These are phyloP conservation scores for Maniola hyperantus DNA, from an alignment of 2,888 invertebrate species.

Conservation along the genomic window DNA sequence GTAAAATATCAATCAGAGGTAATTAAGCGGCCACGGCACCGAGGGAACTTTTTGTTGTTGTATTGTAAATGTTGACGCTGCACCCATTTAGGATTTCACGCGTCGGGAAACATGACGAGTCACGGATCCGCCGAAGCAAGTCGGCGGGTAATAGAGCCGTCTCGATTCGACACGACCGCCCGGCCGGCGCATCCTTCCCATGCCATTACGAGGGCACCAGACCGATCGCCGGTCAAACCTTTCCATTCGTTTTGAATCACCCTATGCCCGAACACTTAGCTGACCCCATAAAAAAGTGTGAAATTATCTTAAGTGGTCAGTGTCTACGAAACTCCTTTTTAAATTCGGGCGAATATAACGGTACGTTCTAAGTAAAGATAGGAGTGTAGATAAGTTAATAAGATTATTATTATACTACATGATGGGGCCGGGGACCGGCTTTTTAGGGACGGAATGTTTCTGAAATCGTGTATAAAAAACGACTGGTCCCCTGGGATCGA, in stretches of 20 bases:
- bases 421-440: conserved; percentile 76
- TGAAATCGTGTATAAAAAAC: conserved; percentile 81
- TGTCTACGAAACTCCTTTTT: conserved; percentile 68
- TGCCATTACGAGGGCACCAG: conserved; percentile 51
- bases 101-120: conserved; percentile 57
- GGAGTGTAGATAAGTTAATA: conserved; percentile 81
- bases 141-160: conserved; percentile 63
- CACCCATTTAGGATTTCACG: conserved; percentile 63
- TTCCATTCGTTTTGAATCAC: conserved; percentile 49
- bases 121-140: conserved; percentile 46
- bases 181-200: conserved; percentile 60
- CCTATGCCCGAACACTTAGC: conserved; percentile 68
- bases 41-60: conserved; percentile 43
- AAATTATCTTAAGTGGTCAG: conserved; percentile 78
- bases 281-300: conserved; percentile 67
- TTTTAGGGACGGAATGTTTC: conserved; percentile 77
- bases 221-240: conserved; percentile 51
- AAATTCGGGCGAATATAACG: conserved; percentile 75
- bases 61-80: conserved; percentile 48
- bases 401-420: conserved; percentile 79
- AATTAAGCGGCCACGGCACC: conserved; percentile 44
- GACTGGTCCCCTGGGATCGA: conserved; percentile 71
- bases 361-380: conserved; percentile 80
- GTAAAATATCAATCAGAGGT: conserved; percentile 49
- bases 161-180: conserved; percentile 69